Evolutionary conservation across 2,797 vertebrate species (phyloP).

Genomic region (Argentina silus): DNA sequence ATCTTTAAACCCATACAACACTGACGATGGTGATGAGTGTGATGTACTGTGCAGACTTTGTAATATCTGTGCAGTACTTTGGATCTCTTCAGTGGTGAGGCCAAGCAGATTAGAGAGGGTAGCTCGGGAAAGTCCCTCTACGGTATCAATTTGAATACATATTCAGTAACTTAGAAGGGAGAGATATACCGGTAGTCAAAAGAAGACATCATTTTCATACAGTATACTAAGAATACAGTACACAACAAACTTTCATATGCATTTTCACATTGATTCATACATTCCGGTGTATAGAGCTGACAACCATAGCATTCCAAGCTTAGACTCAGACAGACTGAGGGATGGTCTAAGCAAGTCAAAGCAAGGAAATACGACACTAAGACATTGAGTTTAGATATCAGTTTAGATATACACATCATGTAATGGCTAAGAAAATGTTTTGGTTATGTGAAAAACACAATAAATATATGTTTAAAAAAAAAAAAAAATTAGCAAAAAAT

Average conservation of each 20-base stretch:
- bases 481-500: background rate
- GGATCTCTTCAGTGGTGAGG: background rate
- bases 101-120: background rate
- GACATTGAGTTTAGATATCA: background rate
- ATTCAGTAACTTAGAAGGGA: constrained; percentile 5
- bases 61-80: constrained; percentile 19
- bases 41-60: constrained; percentile 14
- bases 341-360: background rate
- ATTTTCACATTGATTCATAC: background rate
- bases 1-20: background rate
- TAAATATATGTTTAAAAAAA: background rate
- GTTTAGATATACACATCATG: background rate
- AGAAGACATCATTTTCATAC: background rate
- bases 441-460: background rate
- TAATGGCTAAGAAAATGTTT: background rate
- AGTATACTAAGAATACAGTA: too few species aligned
- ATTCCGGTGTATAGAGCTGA: too few species aligned
- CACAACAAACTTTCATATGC: background rate
- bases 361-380: background rate
- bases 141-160: constrained; percentile 53
- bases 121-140: constrained; percentile 29
- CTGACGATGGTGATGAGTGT: background rate
- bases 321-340: too few species aligned
- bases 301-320: too few species aligned
- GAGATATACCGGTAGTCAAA: constrained; percentile 34